These are phyloP conservation scores for Danaus chrysippus DNA, from an alignment of 2,888 invertebrate genomes.

Conservation along the genomic window DNA sequence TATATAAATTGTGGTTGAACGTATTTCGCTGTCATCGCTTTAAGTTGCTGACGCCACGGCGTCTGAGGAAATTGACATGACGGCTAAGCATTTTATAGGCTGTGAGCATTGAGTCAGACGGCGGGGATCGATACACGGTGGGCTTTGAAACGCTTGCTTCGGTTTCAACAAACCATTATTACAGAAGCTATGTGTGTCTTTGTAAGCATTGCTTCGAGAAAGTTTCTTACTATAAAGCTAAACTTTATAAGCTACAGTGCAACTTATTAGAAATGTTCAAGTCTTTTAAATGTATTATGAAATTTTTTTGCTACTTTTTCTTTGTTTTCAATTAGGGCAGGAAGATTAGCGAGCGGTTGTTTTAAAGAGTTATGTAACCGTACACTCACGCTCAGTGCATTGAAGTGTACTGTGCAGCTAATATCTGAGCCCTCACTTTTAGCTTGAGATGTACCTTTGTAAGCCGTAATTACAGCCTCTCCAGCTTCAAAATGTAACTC, in stretches of 20 bases:
- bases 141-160: constrained; percentile 14
- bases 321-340: neutral
- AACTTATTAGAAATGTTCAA: too few relatives aligned
- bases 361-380: neutral
- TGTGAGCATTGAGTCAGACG: constrained; percentile 14
- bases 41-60: constrained; percentile 36
- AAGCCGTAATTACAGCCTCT: constrained; percentile 4
- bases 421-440: constrained; percentile 5
- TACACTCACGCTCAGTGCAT: neutral
- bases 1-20: too few relatives aligned
- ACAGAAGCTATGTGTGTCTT: neutral
- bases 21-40: neutral
- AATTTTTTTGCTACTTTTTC: too few relatives aligned
- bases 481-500: constrained; percentile 1
- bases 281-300: too few relatives aligned
- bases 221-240: too few relatives aligned
- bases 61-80: constrained; percentile 45
- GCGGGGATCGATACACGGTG: constrained; percentile 25
- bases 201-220: too few relatives aligned
- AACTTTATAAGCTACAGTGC: too few relatives aligned
- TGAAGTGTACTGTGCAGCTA: constrained; percentile 3
- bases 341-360: neutral
- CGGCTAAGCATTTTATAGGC: constrained; percentile 47
- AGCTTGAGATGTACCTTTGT: constrained; percentile 7
- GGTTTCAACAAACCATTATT: neutral